These are phyloP conservation scores for Malachius bipustulatus DNA, from an alignment of 2,888 invertebrate species.

Conservation along the genomic window DNA sequence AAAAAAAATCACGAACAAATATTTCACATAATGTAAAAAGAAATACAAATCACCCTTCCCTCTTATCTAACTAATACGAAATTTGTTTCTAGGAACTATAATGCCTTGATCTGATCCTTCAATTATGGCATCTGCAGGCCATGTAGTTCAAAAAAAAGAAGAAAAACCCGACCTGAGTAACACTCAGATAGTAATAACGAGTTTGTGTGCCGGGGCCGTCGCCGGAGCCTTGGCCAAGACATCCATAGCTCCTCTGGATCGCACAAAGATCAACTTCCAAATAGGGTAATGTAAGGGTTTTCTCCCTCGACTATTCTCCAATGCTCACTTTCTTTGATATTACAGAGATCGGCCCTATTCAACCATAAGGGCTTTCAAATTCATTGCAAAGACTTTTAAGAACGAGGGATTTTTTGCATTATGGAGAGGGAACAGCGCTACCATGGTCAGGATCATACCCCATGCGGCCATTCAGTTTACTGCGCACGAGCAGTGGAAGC, in stretches of 20 bases:
- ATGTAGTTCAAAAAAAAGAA: conserved; percentile 17
- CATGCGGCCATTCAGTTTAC: conserved; percentile 97
- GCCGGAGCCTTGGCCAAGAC: conserved; percentile 96
- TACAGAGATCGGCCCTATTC: conserved; percentile 55
- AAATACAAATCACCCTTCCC: no score
- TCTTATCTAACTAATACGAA: no score
- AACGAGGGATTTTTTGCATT: conserved; percentile 72
- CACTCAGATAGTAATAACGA: conserved; percentile 58
- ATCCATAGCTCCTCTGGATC: conserved; percentile 89
- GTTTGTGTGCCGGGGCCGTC: conserved; percentile 79
- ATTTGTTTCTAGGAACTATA: conserved; percentile 7
- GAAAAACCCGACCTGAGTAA: conserved; percentile 34
- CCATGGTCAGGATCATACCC: conserved; percentile 93
- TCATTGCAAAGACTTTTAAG: conserved; percentile 54
- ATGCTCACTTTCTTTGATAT: conserved; percentile 7
- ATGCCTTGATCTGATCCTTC: conserved; percentile 22
- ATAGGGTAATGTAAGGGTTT: conserved; percentile 45
- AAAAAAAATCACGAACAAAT: no score
- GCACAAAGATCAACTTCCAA: conserved; percentile 98
- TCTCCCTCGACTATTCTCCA: conserved; percentile 4
- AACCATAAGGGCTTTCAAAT: conserved; percentile 55
- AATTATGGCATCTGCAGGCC: conserved; percentile 23
- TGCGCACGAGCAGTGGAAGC: conserved; percentile 95
- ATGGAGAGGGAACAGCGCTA: conserved; percentile 98
- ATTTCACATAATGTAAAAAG: no score